phyloP scores from a whole-genome alignment of 2,113 vertebrate genomes.

The Tricholaema leucomelas region DNA sequence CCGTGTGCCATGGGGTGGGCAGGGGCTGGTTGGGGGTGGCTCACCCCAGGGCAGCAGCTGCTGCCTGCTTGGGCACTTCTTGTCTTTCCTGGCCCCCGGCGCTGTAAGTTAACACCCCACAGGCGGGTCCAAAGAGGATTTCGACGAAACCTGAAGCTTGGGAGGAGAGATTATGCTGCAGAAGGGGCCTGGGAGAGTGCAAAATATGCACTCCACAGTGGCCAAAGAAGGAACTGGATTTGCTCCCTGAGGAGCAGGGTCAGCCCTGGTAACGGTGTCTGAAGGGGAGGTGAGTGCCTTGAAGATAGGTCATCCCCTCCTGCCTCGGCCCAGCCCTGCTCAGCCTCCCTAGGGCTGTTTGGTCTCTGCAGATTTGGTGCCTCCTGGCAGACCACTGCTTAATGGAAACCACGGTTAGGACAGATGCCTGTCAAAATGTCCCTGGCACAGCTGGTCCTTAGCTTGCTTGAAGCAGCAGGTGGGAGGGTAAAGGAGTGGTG shows the following conservation, averaged over 20 bases:
- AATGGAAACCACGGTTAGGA: background rate
- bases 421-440: background rate
- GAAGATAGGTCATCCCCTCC: background rate
- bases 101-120: constrained; percentile 61
- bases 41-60: constrained; percentile 28
- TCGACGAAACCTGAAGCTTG: constrained; percentile 58
- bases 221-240: constrained; percentile 63
- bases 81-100: constrained; percentile 56
- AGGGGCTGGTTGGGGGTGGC: background rate
- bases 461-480: background rate
- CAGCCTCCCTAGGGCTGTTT: background rate
- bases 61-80: constrained; percentile 31
- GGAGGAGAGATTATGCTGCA: constrained; percentile 55
- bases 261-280: background rate
- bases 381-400: background rate
- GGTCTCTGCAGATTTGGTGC: background rate
- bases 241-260: constrained; percentile 9
- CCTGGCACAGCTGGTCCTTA: accelerated
- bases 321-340: background rate
- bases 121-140: constrained; percentile 56
- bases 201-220: constrained; percentile 57
- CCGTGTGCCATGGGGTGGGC: background rate
- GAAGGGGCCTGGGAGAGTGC: constrained; percentile 38
- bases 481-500: background rate
- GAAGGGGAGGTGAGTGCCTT: background rate